Evolutionary conservation across 2,113 vertebrate genomes (phyloP), one percentile per base, ranked within the genome.

Genomic region (Python bivittatus): DNA sequence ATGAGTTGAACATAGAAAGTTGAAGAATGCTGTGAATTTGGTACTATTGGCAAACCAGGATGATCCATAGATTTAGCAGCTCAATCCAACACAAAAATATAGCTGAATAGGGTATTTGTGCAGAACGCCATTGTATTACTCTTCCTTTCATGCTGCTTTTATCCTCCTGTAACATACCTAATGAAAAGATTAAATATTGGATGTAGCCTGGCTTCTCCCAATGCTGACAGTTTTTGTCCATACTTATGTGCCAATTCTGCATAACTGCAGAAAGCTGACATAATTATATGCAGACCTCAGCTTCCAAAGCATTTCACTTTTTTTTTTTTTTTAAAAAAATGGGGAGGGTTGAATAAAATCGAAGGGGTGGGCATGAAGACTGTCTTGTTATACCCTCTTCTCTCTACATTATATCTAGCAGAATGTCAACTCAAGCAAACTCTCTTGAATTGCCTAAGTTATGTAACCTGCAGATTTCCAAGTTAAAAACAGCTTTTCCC

Each of bases 181-280:
- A 44, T 68, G 68, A 52, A 68, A 68, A 60, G 64, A 89, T 52
- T 10, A 79, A 3, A 68, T 29, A 27, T 68, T n/a, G 52, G 27
- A 89, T 52, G 27, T 27, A n/a, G 11, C 7, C 27, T 8, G 91
- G 86, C 57, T 54, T 86, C 84, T 85, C 88, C 57, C 72, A 33
- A 54, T 87, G 90, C 93, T 91, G 88, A 38, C 44, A 60, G 53
- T 42, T 89, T 92, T n/a, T 4, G 1, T 85, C 52, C 20, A 68
- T 48, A 52, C n/a, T 52, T 54, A 33, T 42, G 7, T 25, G 60
- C 72, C 72, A 38, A 54, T 54, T 27, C 44, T 38, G 4, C n/a
- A 48, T 57, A 95, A 94, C 95, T 79, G 90, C 93, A 96, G 86
- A 88, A 89, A 86, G 84, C 84, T 13, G 84, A 86, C 25, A 29